Conservation (phyloP, 2,888 invertebrate species). For the Calameuta filiformis region DNA sequence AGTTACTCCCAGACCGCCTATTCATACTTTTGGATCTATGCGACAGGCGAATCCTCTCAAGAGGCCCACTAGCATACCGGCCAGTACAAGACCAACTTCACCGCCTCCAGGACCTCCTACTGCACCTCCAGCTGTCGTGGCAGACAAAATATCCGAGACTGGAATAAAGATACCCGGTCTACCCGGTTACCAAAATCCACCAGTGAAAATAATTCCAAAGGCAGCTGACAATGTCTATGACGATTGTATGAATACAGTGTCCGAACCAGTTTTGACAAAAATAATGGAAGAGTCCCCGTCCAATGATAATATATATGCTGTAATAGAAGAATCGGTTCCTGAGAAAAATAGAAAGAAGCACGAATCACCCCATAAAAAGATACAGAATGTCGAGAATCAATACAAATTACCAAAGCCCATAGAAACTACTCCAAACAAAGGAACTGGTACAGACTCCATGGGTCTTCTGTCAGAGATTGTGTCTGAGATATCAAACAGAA, state of each 20-base stretch:
- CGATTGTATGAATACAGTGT: constrained; percentile 78
- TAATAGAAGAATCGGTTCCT: constrained; percentile 83
- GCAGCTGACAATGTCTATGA: constrained; percentile 74
- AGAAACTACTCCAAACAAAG: constrained; percentile 59
- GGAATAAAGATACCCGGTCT: constrained; percentile 64
- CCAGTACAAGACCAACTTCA: constrained; percentile 77
- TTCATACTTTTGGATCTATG: constrained; percentile 88
- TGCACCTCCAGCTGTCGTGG: constrained; percentile 62
- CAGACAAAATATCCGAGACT: constrained; percentile 45
- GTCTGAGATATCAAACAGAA: constrained; percentile 86
- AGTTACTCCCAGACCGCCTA: constrained; percentile 69
- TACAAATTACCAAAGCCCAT: constrained; percentile 68
- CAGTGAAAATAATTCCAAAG: constrained; percentile 49
- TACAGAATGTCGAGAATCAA: constrained; percentile 55
- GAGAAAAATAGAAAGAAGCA: constrained; percentile 47
- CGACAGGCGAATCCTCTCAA: constrained; percentile 74
- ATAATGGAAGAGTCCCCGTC: constrained; percentile 73
- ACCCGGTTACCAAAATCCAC: constrained; percentile 72
- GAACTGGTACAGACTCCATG: constrained; percentile 75
- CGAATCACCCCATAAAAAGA: constrained; percentile 33
- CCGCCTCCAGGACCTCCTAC: constrained; percentile 78
- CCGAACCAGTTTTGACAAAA: constrained; percentile 71
- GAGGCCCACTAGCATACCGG: constrained; percentile 80
- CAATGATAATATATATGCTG: constrained; percentile 85
- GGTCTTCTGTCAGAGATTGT: constrained; percentile 89